A percentile compares a stretch with the other conserved stretches of the same genome.
Evolutionary conservation across 35 echinoderm and acorn worm species (phyloP).

Genomic region (Heliocidaris tuberculata): DNA sequence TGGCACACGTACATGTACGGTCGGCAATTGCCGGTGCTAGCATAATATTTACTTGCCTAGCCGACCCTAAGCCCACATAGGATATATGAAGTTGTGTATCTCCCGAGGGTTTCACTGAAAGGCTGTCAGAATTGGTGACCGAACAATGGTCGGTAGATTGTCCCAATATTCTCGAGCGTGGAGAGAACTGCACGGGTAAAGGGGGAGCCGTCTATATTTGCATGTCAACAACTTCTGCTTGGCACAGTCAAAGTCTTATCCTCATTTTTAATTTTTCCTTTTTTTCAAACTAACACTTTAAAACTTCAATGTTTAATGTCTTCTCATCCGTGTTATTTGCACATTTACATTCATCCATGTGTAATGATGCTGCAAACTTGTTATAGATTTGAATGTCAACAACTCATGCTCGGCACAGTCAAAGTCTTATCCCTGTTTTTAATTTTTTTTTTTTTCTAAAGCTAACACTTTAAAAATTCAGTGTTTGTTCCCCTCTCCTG

Average conservation of each 20-base stretch:
- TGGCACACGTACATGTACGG: not conserved
- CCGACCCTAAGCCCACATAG: not conserved
- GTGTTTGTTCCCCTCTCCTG: no score
- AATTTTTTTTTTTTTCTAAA: no score
- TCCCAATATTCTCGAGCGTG: not conserved
- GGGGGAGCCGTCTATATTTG: not conserved
- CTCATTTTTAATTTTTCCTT: not conserved
- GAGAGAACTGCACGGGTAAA: not conserved
- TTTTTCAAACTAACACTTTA: not conserved
- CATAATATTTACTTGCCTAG: constrained; percentile 18
- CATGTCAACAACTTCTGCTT: not conserved
- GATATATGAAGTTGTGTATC: not conserved
- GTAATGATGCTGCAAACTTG: no score
- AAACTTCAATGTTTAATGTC: not conserved
- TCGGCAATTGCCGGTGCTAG: not conserved
- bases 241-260: not conserved
- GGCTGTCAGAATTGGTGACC: not conserved
- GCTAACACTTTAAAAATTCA: no score
- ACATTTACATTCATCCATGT: not conserved
- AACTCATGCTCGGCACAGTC: no score
- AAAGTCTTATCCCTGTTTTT: no score
- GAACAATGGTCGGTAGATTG: not conserved
- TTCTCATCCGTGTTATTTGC: not conserved
- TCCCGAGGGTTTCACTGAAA: not conserved
- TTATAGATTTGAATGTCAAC: no score